A percentile compares a stretch with the other conserved stretches of the same genome.
Evolutionary conservation across 1,140 invertebrate genomes (phyloP).

Genomic region (Eriocheir sinensis): DNA sequence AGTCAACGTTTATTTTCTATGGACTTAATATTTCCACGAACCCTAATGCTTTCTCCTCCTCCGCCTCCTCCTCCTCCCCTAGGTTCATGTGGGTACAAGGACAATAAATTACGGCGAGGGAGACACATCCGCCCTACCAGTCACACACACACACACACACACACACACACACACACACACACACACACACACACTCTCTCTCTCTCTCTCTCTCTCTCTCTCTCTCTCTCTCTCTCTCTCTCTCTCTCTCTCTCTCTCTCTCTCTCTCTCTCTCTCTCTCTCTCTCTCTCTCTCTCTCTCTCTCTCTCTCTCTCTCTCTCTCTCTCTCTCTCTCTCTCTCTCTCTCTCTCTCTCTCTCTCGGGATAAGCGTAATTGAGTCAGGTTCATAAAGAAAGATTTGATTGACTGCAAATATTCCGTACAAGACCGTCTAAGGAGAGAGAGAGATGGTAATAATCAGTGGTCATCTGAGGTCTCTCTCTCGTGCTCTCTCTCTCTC

Average conservation of each 20-base stretch:
- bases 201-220: too few species aligned
- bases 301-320: slow-evolving; percentile 31
- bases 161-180: too few species aligned
- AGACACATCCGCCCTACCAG: slow-evolving; percentile 20
- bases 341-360: not conserved
- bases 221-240: too few species aligned
- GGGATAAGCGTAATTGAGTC: too few species aligned
- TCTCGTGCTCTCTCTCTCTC: not conserved
- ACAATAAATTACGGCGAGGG: not conserved
- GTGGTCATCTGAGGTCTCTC: not conserved
- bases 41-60: not conserved
- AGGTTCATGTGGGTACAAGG: not conserved
- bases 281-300: slow-evolving; percentile 34
- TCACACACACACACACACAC: too few species aligned
- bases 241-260: too few species aligned
- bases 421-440: not conserved
- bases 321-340: slow-evolving; percentile 9
- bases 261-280: not conserved
- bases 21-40: not conserved
- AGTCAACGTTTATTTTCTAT: not conserved
- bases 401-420: not conserved
- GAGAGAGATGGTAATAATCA: not conserved
- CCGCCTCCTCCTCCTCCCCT: not conserved
- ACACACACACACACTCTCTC: too few species aligned
- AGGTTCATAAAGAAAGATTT: not conserved